These are phyloP conservation scores for Danio choprae DNA, from an alignment of 2,797 vertebrate genomes.

Conservation along the genomic window DNA sequence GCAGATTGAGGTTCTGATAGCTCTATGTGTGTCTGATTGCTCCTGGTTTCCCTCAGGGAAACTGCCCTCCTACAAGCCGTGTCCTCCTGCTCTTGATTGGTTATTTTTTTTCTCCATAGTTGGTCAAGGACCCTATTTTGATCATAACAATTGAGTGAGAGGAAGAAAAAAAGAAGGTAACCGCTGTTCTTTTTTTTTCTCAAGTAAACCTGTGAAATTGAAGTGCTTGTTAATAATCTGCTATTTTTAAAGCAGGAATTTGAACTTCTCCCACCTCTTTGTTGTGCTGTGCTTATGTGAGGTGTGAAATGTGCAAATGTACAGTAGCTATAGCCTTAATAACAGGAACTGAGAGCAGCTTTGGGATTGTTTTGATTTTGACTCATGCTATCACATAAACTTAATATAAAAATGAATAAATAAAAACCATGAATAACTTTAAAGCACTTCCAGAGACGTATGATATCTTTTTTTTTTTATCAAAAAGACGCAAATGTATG, in stretches of 20 bases:
- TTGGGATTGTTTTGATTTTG: too few relatives aligned
- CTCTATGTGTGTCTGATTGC: constrained; percentile 55
- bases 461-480: constrained; percentile 28
- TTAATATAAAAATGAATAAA: constrained; percentile 21
- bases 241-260: constrained; percentile 23
- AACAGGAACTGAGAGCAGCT: background rate
- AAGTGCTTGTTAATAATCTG: constrained; percentile 1
- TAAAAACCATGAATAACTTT: constrained; percentile 18
- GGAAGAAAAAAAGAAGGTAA: constrained; percentile 1
- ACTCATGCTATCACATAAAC: constrained; percentile 14
- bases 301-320: constrained; percentile 14
- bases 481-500: background rate
- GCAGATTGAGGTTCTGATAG: constrained; percentile 59
- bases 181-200: background rate
- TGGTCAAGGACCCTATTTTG: constrained; percentile 45
- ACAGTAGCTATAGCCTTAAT: constrained; percentile 1
- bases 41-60: constrained; percentile 33
- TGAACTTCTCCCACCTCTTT: constrained; percentile 8
- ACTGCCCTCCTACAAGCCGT: background rate
- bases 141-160: constrained; percentile 27
- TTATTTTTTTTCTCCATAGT: background rate
- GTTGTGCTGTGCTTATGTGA: background rate
- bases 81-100: constrained; percentile 36
- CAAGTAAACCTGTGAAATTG: constrained; percentile 8
- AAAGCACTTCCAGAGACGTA: constrained; percentile 8